A percentile compares a stretch with the other conserved stretches of the same genome.
Conservation (phyloP, 2,113 vertebrate species). For the Arizona elegans region DNA sequence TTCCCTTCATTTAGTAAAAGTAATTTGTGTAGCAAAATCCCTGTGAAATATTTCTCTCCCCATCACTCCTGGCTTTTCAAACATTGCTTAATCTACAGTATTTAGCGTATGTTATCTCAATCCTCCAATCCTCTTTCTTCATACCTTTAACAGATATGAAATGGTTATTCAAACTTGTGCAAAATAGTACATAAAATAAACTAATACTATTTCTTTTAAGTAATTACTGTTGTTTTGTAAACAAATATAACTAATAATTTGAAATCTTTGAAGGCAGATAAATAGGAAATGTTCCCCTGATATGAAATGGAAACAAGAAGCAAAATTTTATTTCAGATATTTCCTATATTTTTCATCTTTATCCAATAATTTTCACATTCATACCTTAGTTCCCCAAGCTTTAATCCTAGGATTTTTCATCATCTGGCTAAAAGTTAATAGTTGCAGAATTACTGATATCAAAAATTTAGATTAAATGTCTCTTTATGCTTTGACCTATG, state of each 20-base stretch:
- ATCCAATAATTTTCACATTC: neutral
- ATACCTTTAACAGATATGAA: neutral
- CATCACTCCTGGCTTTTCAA: neutral
- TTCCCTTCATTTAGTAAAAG: neutral
- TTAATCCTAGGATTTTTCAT: fast-evolving
- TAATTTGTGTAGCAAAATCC: neutral
- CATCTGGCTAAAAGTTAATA: neutral
- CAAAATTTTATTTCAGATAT: neutral
- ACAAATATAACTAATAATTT: neutral
- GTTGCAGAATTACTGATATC: neutral
- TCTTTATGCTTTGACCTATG: neutral
- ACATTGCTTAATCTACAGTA: neutral
- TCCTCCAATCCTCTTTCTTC: neutral
- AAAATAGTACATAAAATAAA: neutral
- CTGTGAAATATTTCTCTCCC: neutral
- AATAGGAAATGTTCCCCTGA: neutral
- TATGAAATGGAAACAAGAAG: neutral
- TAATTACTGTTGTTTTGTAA: neutral
- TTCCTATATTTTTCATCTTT: neutral
- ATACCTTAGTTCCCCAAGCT: neutral
- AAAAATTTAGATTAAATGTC: neutral
- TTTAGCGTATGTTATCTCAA: neutral
- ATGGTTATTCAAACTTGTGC: neutral
- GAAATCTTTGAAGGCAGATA: neutral
- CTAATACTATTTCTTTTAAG: neutral